phyloP scores from a whole-genome alignment of 2,888 invertebrate species.

The Emmelina monodactyla region DNA sequence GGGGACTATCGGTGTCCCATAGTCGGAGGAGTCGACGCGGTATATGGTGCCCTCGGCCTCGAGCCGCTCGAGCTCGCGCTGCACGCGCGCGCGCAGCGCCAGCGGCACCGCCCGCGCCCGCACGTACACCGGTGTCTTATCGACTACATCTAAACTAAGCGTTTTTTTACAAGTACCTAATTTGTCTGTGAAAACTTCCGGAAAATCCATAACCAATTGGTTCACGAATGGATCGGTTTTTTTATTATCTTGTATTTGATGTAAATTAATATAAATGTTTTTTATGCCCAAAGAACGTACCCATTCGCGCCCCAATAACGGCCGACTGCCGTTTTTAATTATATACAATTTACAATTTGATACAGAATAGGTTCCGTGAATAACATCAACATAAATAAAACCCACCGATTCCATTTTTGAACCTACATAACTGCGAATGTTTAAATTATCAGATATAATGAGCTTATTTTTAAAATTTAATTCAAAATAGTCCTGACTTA shows the following conservation, averaged over 20 bases:
- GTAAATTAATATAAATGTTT: conserved; percentile 1
- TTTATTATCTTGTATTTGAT: too few species aligned
- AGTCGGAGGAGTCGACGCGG: conserved; percentile 17
- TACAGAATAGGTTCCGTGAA: too few species aligned
- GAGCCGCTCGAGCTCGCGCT: conserved; percentile 13
- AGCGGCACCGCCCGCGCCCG: conserved; percentile 4
- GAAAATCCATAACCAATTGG: conserved; percentile 7
- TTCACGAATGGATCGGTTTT: conserved; percentile 3
- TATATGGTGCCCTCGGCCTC: conserved; percentile 16
- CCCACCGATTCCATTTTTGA: too few species aligned
- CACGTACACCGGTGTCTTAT: conserved; percentile 9
- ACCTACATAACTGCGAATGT: too few species aligned
- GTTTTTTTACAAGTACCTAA: conserved; percentile 7
- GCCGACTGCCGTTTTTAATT: too few species aligned
- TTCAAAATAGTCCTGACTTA: too few species aligned
- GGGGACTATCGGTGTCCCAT: conserved; percentile 19
- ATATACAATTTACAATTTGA: too few species aligned
- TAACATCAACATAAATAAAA: too few species aligned
- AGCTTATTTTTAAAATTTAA: too few species aligned
- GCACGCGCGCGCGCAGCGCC: conserved; percentile 5
- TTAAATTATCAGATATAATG: too few species aligned
- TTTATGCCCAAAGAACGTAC: too few species aligned
- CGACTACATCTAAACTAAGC: conserved; percentile 6
- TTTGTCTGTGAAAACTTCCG: conserved; percentile 7
- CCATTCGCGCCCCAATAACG: too few species aligned